These are phyloP conservation scores for Parochlus steinenii DNA, from an alignment of 2,888 invertebrate genomes.

Conservation along the genomic window DNA sequence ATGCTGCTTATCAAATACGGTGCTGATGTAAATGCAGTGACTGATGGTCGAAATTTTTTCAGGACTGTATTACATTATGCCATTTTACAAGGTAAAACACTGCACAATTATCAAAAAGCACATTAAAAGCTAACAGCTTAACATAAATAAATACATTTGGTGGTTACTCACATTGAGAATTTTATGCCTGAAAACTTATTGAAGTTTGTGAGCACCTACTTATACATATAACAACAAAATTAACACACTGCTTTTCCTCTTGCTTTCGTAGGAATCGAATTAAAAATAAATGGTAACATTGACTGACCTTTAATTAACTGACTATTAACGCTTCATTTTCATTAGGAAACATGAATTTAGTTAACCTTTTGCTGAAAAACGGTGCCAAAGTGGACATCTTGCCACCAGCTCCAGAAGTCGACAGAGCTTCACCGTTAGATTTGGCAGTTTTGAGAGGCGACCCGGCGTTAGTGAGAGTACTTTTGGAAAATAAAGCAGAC, in stretches of 20 bases:
- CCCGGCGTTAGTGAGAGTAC: slow-evolving; percentile 48
- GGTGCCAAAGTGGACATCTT: slow-evolving; percentile 57
- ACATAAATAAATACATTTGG: too few species aligned
- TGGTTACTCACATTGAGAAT: too few species aligned
- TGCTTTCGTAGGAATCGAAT: not conserved
- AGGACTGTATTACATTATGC: slow-evolving; percentile 81
- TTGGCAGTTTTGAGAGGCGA: slow-evolving; percentile 72
- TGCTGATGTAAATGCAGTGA: slow-evolving; percentile 73
- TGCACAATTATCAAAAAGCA: too few species aligned
- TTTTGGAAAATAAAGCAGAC: slow-evolving; percentile 55
- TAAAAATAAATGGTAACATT: slow-evolving; percentile 8
- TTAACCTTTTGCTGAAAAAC: slow-evolving; percentile 63
- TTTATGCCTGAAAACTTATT: too few species aligned
- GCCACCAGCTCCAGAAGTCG: slow-evolving; percentile 36
- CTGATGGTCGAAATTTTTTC: slow-evolving; percentile 72
- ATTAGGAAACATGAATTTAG: slow-evolving; percentile 47
- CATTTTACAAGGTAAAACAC: slow-evolving; percentile 52
- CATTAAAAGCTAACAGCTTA: too few species aligned
- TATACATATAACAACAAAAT: not conserved
- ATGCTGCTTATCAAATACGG: slow-evolving; percentile 60
- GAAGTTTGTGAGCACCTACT: too few species aligned
- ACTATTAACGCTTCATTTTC: too few species aligned
- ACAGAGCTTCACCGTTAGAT: slow-evolving; percentile 67
- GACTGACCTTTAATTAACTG: too few species aligned
- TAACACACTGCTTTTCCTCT: not conserved